phyloP scores from a whole-genome alignment of 2,888 invertebrate genomes.

The Opisthograptis luteolata region DNA sequence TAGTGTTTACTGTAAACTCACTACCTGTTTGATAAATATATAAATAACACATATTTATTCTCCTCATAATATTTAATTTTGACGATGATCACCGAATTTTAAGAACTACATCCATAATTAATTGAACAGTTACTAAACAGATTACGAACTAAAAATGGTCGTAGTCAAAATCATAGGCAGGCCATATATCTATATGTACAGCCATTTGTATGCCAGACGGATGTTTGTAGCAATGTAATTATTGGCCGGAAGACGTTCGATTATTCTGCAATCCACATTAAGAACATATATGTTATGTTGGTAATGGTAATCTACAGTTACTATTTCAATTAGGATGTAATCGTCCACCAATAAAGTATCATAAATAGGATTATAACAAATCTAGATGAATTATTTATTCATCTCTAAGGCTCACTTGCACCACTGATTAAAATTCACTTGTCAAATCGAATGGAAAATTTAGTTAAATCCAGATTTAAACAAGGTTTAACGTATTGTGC shows the following conservation, averaged over 20 bases:
- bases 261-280: constrained; percentile 54
- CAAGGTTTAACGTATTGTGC: no score
- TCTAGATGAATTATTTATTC: no score
- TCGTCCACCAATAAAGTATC: no score
- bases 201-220: constrained; percentile 36
- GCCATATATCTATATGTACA: constrained; percentile 10
- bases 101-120: not conserved
- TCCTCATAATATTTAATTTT: not conserved
- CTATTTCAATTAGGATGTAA: constrained; percentile 16
- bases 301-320: constrained; percentile 9
- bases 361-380: no score
- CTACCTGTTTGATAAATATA: no score
- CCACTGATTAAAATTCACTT: no score
- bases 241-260: constrained; percentile 53
- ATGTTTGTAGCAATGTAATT: constrained; percentile 48
- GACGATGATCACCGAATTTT: not conserved
- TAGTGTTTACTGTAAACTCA: no score
- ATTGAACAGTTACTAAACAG: constrained; percentile 6
- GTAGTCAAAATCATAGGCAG: constrained; percentile 17
- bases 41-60: no score
- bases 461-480: no score
- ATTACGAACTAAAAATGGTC: constrained; percentile 17
- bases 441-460: no score
- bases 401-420: no score
- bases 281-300: constrained; percentile 17